Percentiles rank a stretch among this genome's conserved stretches.
Conservation (phyloP, 2,113 vertebrate genomes). For the Mystacornis crossleyi region DNA sequence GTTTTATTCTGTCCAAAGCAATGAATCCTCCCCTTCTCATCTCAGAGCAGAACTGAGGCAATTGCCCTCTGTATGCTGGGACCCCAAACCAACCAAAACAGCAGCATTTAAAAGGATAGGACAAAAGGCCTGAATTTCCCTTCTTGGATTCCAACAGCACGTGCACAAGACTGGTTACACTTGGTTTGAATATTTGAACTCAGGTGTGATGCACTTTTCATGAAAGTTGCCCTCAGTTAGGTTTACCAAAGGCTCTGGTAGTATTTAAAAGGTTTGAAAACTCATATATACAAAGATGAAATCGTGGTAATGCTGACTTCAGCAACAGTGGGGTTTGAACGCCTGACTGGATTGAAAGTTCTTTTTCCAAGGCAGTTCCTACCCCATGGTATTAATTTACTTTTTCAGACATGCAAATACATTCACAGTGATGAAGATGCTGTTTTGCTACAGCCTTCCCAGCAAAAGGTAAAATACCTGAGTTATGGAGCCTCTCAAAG, state of each 20-base stretch:
- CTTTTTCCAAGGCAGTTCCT: neutral
- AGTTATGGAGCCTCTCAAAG: constrained; percentile 91
- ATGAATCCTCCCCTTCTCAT: neutral
- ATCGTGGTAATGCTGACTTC: neutral
- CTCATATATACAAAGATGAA: neutral
- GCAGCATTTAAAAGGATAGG: neutral
- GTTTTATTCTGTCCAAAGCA: neutral
- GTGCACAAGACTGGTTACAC: neutral
- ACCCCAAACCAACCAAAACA: neutral
- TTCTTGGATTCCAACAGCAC: neutral
- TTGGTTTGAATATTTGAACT: neutral
- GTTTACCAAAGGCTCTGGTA: neutral
- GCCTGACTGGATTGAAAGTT: neutral
- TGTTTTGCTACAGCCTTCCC: neutral
- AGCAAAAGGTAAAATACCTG: constrained; percentile 78
- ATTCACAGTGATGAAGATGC: neutral
- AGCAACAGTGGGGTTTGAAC: neutral
- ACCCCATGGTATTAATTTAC: neutral
- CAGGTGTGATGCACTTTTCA: neutral
- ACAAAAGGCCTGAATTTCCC: neutral
- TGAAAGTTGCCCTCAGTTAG: neutral
- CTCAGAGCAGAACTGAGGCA: neutral
- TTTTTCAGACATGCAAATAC: neutral
- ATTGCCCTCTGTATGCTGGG: neutral
- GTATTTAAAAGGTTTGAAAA: neutral